Percentiles rank a stretch among this genome's conserved stretches.
phyloP scores from a whole-genome alignment of 2,113 vertebrate species.

The Apistogramma diplotaenia region DNA sequence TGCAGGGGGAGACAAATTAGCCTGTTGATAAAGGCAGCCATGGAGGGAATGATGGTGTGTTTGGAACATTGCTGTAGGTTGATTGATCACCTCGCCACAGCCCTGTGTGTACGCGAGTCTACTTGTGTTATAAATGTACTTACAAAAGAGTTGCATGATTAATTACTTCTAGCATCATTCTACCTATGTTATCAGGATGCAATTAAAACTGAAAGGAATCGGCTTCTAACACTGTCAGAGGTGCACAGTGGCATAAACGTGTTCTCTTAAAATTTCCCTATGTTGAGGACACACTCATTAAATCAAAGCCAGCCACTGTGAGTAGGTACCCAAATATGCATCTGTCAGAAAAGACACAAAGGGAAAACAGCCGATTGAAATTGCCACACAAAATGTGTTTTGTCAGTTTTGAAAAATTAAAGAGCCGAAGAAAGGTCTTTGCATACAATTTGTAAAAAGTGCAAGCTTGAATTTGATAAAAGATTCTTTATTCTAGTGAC shows the following conservation, averaged over 20 bases:
- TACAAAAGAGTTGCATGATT: constrained; percentile 52
- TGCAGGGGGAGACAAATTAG: constrained; percentile 68
- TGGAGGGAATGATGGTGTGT: constrained; percentile 48
- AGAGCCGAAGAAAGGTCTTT: constrained; percentile 35
- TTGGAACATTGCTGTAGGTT: constrained; percentile 43
- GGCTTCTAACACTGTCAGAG: constrained; percentile 1
- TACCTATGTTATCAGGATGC: constrained; percentile 37
- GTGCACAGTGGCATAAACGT: constrained; percentile 10
- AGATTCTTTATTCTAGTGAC: constrained; percentile 48
- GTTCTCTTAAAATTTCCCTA: constrained; percentile 2
- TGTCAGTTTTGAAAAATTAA: constrained; percentile 41
- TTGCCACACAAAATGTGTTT: constrained; percentile 27
- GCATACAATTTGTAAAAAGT: constrained; percentile 46
- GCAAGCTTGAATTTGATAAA: constrained; percentile 51
- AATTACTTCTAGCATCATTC: constrained; percentile 48
- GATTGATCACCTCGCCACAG: constrained; percentile 59
- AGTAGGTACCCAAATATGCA: constrained; percentile 20
- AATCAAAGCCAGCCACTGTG: constrained; percentile 25
- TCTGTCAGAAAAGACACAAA: constrained; percentile 13
- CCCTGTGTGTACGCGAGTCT: constrained; percentile 3
- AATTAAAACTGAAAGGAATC: constrained; percentile 55
- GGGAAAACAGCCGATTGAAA: constrained; percentile 23
- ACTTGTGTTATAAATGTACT: constrained; percentile 25
- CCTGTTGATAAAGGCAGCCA: constrained; percentile 62
- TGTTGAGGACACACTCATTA: constrained; percentile 21